Base-by-base conservation (phyloP, 2,113 vertebrate genomes). In the Etheostoma spectabile region DNA sequence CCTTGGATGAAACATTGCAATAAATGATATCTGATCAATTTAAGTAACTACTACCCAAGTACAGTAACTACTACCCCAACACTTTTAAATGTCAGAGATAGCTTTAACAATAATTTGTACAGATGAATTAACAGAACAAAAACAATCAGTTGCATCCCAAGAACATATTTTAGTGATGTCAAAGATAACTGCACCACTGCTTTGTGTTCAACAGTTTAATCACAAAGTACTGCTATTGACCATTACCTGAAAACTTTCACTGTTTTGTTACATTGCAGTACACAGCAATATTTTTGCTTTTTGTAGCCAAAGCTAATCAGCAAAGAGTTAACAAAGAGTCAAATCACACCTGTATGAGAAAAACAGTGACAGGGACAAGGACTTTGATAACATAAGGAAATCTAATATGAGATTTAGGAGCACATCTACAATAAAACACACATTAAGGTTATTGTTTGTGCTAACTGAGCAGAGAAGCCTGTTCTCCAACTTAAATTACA, bases 241-340 rank as follows among this genome's bases (percentile, higher is more conserved):
- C 19, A 7, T 64, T 57, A 84, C 77, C 74, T 69, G 33, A 42
- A 71, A 74, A 77, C 66, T 10, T 46, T 53, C 2, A 59, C 53
- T 59, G 53, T 73, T 77, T 80, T 85, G 77, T 61, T 69, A 48
- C 46, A 74, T 77, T 59, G 33, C 12, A 63, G 61, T 77, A 19
- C 42, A 85, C 21, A 21, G 53, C 12, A 57, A 24, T 53, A 82
- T 60, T 35, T 67, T 18, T 45, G 73, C 38, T 69, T 14, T 18
- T 73, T 51, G 66, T 49, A 5, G 66, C 66, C 70, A 27, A 69
- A 67, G 72, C 66, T 67, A 48, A n/a, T 42, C 24, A 72, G 53
- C 18, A 68, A 57, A 74, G 13, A 33, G 65, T 57, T 73, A 76
- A 79, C 49, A 81, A 53, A 13, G 15, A 22, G 4, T 33, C 57